Evolutionary conservation across 2,888 invertebrate genomes (phyloP).

Genomic region (Yponomeuta malinellus): DNA sequence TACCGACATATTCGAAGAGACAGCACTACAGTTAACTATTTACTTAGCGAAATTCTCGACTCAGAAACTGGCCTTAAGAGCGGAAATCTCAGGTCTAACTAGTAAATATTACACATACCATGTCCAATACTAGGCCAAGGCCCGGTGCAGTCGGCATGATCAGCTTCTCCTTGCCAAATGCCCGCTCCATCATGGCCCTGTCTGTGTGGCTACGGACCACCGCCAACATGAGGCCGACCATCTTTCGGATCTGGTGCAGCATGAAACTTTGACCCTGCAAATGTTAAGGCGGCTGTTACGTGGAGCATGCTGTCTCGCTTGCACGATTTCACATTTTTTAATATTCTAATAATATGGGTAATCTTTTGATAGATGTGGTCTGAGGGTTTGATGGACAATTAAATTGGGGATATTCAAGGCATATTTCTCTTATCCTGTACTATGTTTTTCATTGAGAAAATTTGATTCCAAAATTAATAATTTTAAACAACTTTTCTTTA

Average conservation of each 20-base stretch:
- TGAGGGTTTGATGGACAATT: not conserved
- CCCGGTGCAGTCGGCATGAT: conserved; percentile 97
- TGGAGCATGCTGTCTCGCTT: no score
- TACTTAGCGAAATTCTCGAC: no score
- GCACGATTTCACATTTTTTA: not conserved
- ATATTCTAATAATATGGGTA: no score
- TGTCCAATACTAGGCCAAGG: conserved; percentile 92
- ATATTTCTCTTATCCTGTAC: no score
- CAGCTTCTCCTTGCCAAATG: conserved; percentile 82
- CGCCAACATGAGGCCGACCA: conserved; percentile 92
- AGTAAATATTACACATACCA: conserved; percentile 64
- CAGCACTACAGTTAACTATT: no score
- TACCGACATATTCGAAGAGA: no score
- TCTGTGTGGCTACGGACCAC: conserved; percentile 84
- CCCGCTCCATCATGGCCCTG: conserved; percentile 78
- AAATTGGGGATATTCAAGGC: no score
- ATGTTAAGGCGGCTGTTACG: not conserved
- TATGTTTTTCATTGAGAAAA: no score
- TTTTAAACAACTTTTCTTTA: no score
- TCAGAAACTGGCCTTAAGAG: no score
- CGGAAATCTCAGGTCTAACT: no score
- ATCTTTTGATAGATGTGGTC: not conserved
- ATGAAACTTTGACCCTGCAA: conserved; percentile 95
- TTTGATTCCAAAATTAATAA: no score
- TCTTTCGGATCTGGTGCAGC: conserved; percentile 99